Evolutionary conservation across 1,140 invertebrate genomes (phyloP).

Genomic region (Drosophila trapezifrons): DNA sequence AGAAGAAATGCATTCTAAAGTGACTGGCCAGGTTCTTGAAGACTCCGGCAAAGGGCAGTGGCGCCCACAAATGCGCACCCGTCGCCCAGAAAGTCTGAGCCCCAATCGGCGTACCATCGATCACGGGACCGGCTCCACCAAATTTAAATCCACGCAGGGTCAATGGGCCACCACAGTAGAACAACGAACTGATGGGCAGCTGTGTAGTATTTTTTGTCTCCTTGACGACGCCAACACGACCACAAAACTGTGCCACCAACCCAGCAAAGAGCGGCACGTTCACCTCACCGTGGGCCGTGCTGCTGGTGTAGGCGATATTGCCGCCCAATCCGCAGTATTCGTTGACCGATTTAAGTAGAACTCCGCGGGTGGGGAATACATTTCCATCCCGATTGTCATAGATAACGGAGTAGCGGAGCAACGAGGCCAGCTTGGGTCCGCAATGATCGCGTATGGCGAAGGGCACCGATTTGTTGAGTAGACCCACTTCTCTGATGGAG

Average conservation of each 20-base stretch:
- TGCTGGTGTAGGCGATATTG: slow-evolving; percentile 75
- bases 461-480: slow-evolving; percentile 74
- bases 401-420: slow-evolving; percentile 74
- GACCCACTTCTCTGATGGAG: slow-evolving; percentile 69
- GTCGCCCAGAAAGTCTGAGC: slow-evolving; percentile 80
- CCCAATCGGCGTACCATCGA: slow-evolving; percentile 78
- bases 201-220: slow-evolving; percentile 68
- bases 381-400: slow-evolving; percentile 76
- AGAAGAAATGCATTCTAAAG: slow-evolving; percentile 83
- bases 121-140: slow-evolving; percentile 74
- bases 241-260: slow-evolving; percentile 77
- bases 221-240: slow-evolving; percentile 70
- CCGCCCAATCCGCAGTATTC: slow-evolving; percentile 81
- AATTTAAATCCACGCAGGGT: slow-evolving; percentile 78
- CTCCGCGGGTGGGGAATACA: slow-evolving; percentile 77
- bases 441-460: slow-evolving; percentile 79
- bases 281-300: slow-evolving; percentile 75
- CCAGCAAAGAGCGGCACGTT: slow-evolving; percentile 76
- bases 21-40: slow-evolving; percentile 78
- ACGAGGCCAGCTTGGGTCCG: slow-evolving; percentile 77
- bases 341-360: slow-evolving; percentile 71
- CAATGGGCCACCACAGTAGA: slow-evolving; percentile 80
- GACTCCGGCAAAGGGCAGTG: slow-evolving; percentile 73
- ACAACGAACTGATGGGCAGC: slow-evolving; percentile 76
- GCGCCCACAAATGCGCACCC: slow-evolving; percentile 79